Evolutionary conservation across 2,797 vertebrate genomes (phyloP).

Genomic region (Darevskia mixta): DNA sequence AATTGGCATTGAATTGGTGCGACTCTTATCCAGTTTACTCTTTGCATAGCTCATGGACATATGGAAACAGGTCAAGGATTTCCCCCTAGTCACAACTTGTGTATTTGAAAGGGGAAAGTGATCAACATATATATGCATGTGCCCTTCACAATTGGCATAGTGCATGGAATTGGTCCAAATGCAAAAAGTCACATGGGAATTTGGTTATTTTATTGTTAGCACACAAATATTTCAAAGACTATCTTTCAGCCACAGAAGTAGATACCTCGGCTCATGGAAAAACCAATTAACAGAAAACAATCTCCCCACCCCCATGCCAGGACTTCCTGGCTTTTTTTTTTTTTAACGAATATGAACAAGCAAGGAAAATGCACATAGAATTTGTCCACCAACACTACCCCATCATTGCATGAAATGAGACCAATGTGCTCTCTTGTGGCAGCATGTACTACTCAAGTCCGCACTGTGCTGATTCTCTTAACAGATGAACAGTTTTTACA

Average conservation of each 20-base stretch:
- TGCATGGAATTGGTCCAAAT: background rate
- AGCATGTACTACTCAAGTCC: background rate
- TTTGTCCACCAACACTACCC: background rate
- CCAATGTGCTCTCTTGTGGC: background rate
- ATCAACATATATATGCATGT: background rate
- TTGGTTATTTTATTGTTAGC: background rate
- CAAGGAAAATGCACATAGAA: background rate
- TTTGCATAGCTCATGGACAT: background rate
- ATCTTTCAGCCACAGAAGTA: background rate
- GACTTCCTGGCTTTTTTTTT: background rate
- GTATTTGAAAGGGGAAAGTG: background rate
- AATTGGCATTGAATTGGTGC: too few species aligned
- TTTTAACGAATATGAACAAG: background rate
- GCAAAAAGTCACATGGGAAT: background rate
- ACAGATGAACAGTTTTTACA: constrained; percentile 21
- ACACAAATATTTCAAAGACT: too few species aligned
- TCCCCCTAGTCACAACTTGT: background rate
- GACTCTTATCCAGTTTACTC: background rate
- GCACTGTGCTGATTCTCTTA: constrained; percentile 7
- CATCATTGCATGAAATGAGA: background rate
- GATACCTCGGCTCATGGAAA: background rate
- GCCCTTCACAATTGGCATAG: background rate
- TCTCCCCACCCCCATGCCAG: background rate
- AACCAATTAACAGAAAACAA: background rate
- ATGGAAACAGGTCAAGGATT: background rate